Base-by-base conservation (phyloP, 64 coral and sea anemone genomes). In the Montipora efflorescens region DNA sequence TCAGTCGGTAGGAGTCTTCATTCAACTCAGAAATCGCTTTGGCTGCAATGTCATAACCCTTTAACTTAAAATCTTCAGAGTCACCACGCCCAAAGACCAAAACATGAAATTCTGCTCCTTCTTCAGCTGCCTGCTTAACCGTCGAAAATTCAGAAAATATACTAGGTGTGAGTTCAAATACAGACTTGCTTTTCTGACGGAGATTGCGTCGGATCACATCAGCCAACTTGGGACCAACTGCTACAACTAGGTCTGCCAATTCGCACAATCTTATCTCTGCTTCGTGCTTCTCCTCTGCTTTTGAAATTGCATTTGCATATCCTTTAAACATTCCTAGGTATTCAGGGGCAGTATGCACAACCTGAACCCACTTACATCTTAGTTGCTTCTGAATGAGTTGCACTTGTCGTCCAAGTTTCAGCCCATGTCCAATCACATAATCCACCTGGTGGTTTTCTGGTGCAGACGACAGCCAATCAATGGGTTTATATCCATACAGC, bases 11-110 rank as follows among this genome's bases (percentile, higher is more conserved):
- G 12, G 80, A 64, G 2, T 0, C 14, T 1, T 83, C 58, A 6
- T 45, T 83, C 57, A 83, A 67, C 13, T 83, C 28, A 67, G 80
- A 57, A 83, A 83, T 83, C 18, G 80, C 80, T 83, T 83, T 11
- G 25, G 58, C 80, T 15, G 80, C 80, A 46, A 83, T 67, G 28
- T 83, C 58, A 7, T 67, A 83, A 0, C 80, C 80, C 4, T 83
- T 83, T 3, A 83, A 14, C 13, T 83, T 5, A 47, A 83, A 83
- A 45, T 83, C 80, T 67, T 68, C 80, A 20, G 20, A n/a, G 20
- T 83, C 80, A 19, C 80, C 80, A 44, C 80, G 13, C 36, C 43
- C 81, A 83, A 83, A 47, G 0, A 83, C 80, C 16, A 83, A 67
- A 18, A 83, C 15, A 21, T 23, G 4, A 19, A 83, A 83, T 16